A percentile compares a stretch with the other conserved stretches of the same genome.
These are phyloP conservation scores for Zonotrichia leucophrys DNA, from an alignment of 2,113 vertebrate species.

Conservation along the genomic window DNA sequence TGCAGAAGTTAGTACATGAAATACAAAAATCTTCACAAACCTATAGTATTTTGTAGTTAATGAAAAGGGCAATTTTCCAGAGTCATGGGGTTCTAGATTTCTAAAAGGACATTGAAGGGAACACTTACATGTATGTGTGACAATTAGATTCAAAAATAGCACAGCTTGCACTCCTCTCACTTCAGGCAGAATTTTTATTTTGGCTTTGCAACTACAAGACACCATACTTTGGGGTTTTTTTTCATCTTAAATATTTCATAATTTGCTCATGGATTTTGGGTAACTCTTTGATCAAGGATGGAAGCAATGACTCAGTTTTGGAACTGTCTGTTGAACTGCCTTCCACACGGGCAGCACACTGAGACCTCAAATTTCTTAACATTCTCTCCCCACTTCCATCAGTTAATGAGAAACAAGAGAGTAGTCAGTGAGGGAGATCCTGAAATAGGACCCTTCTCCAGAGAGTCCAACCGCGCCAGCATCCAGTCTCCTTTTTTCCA, in stretches of 20 bases:
- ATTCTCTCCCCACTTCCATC: not conserved
- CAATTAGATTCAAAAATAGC: not conserved
- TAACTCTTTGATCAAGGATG: not conserved
- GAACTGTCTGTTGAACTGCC: not conserved
- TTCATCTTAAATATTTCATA: not conserved
- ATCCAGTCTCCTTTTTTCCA: not conserved
- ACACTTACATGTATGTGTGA: not conserved
- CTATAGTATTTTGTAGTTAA: not conserved
- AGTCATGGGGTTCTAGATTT: not conserved
- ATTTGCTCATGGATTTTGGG: not conserved
- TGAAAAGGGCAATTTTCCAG: not conserved
- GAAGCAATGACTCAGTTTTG: not conserved
- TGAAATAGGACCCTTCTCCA: not conserved
- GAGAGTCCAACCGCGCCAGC: not conserved
- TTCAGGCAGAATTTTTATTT: not conserved
- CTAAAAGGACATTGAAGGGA: not conserved
- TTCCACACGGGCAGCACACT: not conserved
- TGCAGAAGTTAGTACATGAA: not conserved
- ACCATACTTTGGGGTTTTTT: not conserved
- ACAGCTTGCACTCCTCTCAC: not conserved
- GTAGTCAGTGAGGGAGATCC: not conserved
- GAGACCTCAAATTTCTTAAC: not conserved
- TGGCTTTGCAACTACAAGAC: not conserved
- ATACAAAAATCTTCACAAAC: not conserved
- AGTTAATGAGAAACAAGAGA: not conserved